A percentile compares a stretch with the other conserved stretches of the same genome.
These are phyloP conservation scores for Mesembrinibis cayennensis DNA, from an alignment of 2,113 vertebrate species.

Conservation along the genomic window DNA sequence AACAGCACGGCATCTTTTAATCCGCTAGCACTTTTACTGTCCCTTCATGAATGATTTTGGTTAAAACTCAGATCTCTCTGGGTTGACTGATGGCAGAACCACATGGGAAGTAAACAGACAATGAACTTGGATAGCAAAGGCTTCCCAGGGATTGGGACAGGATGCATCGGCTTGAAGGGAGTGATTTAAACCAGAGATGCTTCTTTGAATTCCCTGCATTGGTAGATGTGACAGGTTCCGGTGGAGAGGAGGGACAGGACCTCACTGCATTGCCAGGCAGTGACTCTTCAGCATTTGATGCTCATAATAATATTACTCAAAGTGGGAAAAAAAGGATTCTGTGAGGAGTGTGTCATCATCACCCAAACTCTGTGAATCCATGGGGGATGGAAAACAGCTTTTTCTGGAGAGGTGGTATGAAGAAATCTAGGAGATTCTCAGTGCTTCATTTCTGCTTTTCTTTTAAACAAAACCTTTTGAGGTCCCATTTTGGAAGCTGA, in stretches of 20 bases:
- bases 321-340: not conserved
- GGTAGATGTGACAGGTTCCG: not conserved
- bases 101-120: not conserved
- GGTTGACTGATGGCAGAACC: not conserved
- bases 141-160: not conserved
- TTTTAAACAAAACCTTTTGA: not conserved
- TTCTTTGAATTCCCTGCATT: not conserved
- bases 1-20: not conserved
- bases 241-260: not conserved
- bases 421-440: not conserved
- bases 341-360: not conserved
- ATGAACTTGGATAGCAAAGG: not conserved
- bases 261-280: not conserved
- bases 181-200: not conserved
- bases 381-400: not conserved
- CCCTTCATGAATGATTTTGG: conserved; percentile 5
- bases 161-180: not conserved
- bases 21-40: not conserved
- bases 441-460: not conserved
- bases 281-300: not conserved
- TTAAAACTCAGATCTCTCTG: not conserved
- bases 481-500: not conserved
- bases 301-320: not conserved
- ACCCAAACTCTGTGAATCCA: not conserved
- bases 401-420: not conserved